Evolutionary conservation across 2,888 invertebrate genomes (phyloP).

Genomic region (Macrophya alboannulata): DNA sequence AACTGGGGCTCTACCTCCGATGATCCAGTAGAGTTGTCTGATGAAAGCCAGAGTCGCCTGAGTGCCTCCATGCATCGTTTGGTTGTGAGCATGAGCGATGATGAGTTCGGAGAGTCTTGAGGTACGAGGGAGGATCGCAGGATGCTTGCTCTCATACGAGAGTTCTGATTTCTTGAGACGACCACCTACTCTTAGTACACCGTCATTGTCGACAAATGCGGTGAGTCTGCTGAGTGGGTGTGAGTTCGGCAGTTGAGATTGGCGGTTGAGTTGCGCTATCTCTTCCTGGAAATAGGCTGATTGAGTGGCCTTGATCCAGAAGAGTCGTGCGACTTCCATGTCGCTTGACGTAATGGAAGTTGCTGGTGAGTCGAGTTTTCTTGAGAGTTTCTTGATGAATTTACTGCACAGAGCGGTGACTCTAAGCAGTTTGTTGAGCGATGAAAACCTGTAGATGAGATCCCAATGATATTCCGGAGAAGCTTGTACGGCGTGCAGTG

Average conservation of each 20-base stretch:
- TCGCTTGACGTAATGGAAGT: constrained; percentile 32
- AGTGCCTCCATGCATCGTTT: constrained; percentile 61
- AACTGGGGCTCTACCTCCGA: constrained; percentile 56
- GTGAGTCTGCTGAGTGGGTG: constrained; percentile 57
- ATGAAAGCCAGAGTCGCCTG: constrained; percentile 57
- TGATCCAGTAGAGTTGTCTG: constrained; percentile 61
- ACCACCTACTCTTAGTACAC: constrained; percentile 60
- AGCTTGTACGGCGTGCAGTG: constrained; percentile 20
- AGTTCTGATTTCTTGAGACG: constrained; percentile 56
- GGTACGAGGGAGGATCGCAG: constrained; percentile 56
- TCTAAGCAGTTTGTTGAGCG: constrained; percentile 45
- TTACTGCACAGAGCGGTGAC: constrained; percentile 45
- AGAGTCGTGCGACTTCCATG: constrained; percentile 53
- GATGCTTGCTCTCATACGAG: constrained; percentile 55
- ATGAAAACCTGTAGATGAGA: constrained; percentile 47
- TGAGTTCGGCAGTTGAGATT: constrained; percentile 35
- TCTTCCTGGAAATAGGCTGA: background rate
- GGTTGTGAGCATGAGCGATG: constrained; percentile 58
- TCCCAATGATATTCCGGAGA: constrained; percentile 54
- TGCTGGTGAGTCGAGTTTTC: background rate
- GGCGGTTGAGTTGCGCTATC: background rate
- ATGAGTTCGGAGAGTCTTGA: constrained; percentile 56
- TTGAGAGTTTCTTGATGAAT: background rate
- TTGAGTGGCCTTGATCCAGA: constrained; percentile 47
- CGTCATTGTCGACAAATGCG: constrained; percentile 60